Evolutionary conservation across 2,113 vertebrate species (phyloP), one percentile per base, ranked within the genome.

Genomic region (Puffinus mauretanicus): DNA sequence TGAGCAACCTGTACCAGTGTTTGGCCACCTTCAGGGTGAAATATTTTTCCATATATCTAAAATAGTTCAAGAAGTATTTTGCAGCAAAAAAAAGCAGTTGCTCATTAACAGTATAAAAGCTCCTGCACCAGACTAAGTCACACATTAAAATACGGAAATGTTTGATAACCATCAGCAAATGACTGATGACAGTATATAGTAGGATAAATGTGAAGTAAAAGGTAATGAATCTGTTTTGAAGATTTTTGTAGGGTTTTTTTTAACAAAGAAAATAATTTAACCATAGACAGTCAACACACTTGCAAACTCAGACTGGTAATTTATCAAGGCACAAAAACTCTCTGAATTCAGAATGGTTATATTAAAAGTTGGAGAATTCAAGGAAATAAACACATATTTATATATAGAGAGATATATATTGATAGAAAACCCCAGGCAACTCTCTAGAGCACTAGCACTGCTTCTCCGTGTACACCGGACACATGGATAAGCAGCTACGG

Each of bases 401-500:
- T 36, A 26, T 3, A 52, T 0, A 69, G 1, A 30, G 13, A 44
- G 11, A 52, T 0, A 47, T 13, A n/a, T 10, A 47, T 26, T 9
- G 30, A 49, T 21, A 79, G 25, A 42, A 57, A 47, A 19, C 16
- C 26, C 10, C 24, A 54, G 38, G 62, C 21, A 90, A 36, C 42
- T 77, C 20, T 69, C 16, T 26, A 55, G 29, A 38, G 52, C 52
- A 46, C 66, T 42, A 54, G n/a, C 30, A 61, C 16, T 30, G 9
- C 44, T 91, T 57, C 22, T 79, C 26, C 44, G 36, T 8, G 30
- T 60, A n/a, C 4, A 10, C 36, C 25, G 42, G 51, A 29, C 42
- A 34, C 20, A 16, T 29, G 75, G 51, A 24, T 64, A 72, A 52
- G 66, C 16, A 81, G 34, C n/a, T 32, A 46, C 1, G 2, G 52